Base-by-base conservation (phyloP, 2,113 vertebrate genomes). In the Neodon shergylaensis region DNA sequence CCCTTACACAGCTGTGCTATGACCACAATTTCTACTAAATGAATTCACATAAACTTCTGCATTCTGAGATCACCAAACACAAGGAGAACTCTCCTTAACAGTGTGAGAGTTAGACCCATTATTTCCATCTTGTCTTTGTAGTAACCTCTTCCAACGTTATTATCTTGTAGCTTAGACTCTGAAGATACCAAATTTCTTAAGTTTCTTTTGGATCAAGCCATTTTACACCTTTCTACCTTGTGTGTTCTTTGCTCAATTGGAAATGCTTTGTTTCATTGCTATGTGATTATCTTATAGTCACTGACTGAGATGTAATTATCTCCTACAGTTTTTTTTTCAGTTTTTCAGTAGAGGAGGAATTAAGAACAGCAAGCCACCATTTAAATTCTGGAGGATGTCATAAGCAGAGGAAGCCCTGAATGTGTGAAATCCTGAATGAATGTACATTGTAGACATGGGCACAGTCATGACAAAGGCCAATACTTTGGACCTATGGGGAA, bases 11-110 rank as follows among this genome's bases (percentile, higher is more conserved):
- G 10, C 22, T 72, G 14, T 96, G 16, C 5, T 63, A 24, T 44
- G 21, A 49, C 42, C n/a, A 58, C 22, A 91, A 42, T 89, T 95
- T 84, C 77, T 94, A 85, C 81, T 65, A 77, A 81, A 52, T 68
- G 5, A 66, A 21, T 33, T 68, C 36, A 68, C 5, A 28, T 65
- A 24, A 58, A 19, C 13, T 5, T 87, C 44, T 93, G 42, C 19
- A 79, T 81, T 58, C 49, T 82, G 26, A 47, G 33, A 36, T 11
- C 73, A 82, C 16, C 14, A 16, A 74, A 89, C 28, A 58, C 33
- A 24, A 19, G 61, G 4, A 79, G 2, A 63, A 72, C 36, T 94
- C 3, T 79, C 10, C 33, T 65, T 90, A 83, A 76, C 33, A 58
- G 13, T 78, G 3, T 19, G 21, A 26, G 26, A 7, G 17, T 52